Evolutionary conservation across 2,113 vertebrate genomes (phyloP).

Genomic region (Ictidomys tridecemlineatus): DNA sequence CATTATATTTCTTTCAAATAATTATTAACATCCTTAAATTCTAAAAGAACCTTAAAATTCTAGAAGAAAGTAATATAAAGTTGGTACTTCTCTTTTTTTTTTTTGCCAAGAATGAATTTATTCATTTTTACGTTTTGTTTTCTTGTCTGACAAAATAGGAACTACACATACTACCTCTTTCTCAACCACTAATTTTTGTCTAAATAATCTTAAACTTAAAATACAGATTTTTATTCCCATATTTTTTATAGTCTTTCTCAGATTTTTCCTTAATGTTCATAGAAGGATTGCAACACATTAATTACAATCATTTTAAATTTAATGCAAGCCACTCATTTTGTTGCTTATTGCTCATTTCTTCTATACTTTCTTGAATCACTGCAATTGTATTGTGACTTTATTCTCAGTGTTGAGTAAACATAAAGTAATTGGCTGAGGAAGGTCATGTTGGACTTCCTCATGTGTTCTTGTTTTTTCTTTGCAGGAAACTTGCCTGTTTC

Average conservation of each 20-base stretch:
- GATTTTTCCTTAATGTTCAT: neutral
- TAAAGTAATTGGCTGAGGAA: neutral
- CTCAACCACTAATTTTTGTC: neutral
- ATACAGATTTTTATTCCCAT: neutral
- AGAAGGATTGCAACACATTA: neutral
- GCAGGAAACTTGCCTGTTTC: neutral
- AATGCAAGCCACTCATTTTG: neutral
- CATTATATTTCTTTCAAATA: neutral
- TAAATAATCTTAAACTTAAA: neutral
- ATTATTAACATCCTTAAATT: conserved; percentile 5
- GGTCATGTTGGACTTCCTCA: neutral
- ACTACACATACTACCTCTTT: neutral
- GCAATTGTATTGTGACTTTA: neutral
- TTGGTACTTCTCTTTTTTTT: neutral
- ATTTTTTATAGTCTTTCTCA: neutral
- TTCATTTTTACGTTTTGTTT: neutral
- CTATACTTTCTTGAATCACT: neutral
- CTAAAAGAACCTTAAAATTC: conserved; percentile 9
- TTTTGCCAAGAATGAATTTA: conserved; percentile 24
- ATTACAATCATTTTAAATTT: neutral
- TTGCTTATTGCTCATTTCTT: neutral
- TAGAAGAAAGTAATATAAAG: conserved; percentile 9
- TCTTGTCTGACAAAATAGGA: neutral
- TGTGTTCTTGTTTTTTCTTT: neutral
- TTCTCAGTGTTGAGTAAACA: neutral